These are phyloP conservation scores for Chamaetylas fuelleborni DNA, from an alignment of 2,113 vertebrate species.

Conservation along the genomic window DNA sequence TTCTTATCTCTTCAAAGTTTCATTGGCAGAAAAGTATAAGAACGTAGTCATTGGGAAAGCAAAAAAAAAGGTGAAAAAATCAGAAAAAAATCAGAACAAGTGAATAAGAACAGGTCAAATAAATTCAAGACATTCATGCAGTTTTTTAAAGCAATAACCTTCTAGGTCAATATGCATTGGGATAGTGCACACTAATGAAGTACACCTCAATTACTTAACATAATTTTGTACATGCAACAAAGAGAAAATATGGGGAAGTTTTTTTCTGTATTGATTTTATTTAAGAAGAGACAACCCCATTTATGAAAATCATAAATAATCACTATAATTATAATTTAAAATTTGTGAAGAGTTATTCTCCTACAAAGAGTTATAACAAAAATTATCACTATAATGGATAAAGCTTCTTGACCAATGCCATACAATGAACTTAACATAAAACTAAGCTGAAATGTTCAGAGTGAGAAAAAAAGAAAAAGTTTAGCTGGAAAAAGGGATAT, in stretches of 20 bases:
- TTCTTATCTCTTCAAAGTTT: not conserved
- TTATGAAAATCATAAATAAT: slow-evolving; percentile 53
- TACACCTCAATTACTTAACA: not conserved
- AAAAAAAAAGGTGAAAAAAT: not conserved
- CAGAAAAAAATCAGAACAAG: not conserved
- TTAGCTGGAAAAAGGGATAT: not conserved
- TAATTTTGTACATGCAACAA: not conserved
- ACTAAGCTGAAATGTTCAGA: not conserved
- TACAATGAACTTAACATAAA: not conserved
- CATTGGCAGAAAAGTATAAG: not conserved
- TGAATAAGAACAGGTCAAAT: not conserved
- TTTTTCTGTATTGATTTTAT: slow-evolving; percentile 53
- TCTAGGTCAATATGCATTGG: not conserved
- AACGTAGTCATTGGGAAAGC: not conserved
- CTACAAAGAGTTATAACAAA: slow-evolving; percentile 30
- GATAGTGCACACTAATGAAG: not conserved
- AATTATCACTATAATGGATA: slow-evolving; percentile 2
- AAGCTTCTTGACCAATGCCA: not conserved
- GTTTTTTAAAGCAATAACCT: not conserved
- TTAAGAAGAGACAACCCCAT: not conserved
- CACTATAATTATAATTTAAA: slow-evolving; percentile 37
- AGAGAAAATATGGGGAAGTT: not conserved
- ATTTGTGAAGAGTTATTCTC: slow-evolving; percentile 36
- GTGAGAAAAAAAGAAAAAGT: not conserved
- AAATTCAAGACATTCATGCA: not conserved